These are phyloP conservation scores for Tetheella fluctuosa DNA, from an alignment of 2,888 invertebrate genomes.

Conservation along the genomic window DNA sequence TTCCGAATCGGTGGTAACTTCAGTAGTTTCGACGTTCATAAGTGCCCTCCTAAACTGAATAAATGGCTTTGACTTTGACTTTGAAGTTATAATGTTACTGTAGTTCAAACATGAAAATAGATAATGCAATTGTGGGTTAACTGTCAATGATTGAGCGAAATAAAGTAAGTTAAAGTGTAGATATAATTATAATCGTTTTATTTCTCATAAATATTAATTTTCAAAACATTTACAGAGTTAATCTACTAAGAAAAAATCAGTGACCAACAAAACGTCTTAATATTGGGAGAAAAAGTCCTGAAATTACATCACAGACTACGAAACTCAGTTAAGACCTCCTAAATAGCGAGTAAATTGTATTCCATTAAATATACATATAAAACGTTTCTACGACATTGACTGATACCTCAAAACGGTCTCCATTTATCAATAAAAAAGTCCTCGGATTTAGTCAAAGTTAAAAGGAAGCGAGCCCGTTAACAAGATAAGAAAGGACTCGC, in stretches of 20 bases:
- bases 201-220: not conserved
- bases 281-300: not conserved
- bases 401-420: constrained; percentile 48
- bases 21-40: too few relatives aligned
- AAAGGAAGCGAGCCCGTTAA: constrained; percentile 66
- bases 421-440: constrained; percentile 62
- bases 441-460: constrained; percentile 66
- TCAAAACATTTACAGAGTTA: not conserved
- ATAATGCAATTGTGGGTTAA: not conserved
- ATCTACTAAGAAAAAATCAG: not conserved
- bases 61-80: too few relatives aligned
- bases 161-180: not conserved
- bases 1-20: too few relatives aligned
- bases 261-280: not conserved
- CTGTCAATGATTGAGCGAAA: not conserved
- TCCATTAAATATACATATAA: constrained; percentile 43
- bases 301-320: too few relatives aligned
- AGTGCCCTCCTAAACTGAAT: too few relatives aligned
- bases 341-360: constrained; percentile 19
- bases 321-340: not conserved
- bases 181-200: too few relatives aligned
- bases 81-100: too few relatives aligned
- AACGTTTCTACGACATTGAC: constrained; percentile 44
- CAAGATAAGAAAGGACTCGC: constrained; percentile 67
- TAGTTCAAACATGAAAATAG: too few relatives aligned